These are phyloP conservation scores for Pelochelys cantorii DNA, from an alignment of 2,797 vertebrate genomes.

Conservation along the genomic window DNA sequence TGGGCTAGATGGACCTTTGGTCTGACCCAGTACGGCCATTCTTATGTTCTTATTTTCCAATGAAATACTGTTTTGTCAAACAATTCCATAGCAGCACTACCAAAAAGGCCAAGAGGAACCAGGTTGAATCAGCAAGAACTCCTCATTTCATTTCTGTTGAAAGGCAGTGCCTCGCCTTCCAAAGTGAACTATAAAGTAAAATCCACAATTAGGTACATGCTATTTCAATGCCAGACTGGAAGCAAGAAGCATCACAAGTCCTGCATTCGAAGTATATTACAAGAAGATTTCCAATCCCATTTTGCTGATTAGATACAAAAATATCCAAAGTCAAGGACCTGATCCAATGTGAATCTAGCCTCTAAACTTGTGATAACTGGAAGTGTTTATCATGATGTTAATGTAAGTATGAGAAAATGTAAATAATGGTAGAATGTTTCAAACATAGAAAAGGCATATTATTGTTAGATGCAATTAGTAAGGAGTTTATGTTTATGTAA, in stretches of 20 bases:
- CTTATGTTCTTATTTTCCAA: too few species aligned
- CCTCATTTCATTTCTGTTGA: not conserved
- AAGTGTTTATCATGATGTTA: not conserved
- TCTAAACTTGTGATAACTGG: not conserved
- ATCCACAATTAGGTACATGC: not conserved
- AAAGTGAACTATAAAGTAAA: not conserved
- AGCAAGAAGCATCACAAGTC: not conserved
- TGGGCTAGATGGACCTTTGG: too few species aligned
- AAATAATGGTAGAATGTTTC: conserved; percentile 3
- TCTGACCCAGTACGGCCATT: too few species aligned
- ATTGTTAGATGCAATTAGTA: conserved; percentile 17
- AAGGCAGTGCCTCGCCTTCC: not conserved
- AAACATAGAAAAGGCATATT: not conserved
- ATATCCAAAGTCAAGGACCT: not conserved
- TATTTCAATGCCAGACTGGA: not conserved
- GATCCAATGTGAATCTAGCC: not conserved
- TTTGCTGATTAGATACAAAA: not conserved
- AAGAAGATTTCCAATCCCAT: not conserved
- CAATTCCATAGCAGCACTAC: not conserved
- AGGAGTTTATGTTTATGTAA: not conserved
- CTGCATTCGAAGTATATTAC: not conserved
- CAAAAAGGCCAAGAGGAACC: not conserved
- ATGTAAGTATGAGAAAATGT: not conserved
- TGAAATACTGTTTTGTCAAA: not conserved
- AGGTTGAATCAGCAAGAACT: not conserved